Base-by-base conservation (phyloP, 2,113 vertebrate genomes). In the Oxyruncus cristatus region DNA sequence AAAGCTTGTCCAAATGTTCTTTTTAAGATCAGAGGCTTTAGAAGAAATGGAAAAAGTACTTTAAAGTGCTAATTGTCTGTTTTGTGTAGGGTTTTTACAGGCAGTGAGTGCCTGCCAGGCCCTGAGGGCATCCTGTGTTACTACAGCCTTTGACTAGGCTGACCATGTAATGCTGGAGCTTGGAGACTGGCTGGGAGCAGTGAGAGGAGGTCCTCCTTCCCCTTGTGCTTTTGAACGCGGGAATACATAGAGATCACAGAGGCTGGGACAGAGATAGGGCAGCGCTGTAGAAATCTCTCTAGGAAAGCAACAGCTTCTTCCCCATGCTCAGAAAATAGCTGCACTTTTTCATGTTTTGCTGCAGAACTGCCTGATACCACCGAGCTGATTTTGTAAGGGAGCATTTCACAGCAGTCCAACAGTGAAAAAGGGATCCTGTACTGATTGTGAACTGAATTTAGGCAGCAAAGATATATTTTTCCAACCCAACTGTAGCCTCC, bases 11-110 rank as follows among this genome's bases (percentile, higher is more conserved):
- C 79, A 87, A 95, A 85, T 42, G 50, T 72, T 92, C 62, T 94
- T 94, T 94, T 92, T 85, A 89, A 92, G 88, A 95, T 91, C 89
- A 96, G 79, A 95, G 85, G 35, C 41, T 95, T 94, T 59, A 42
- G 42, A 12, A 92, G 71, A 89, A 39, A 70, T 33, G 50, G 49
- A 16, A 71, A 79, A 95, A 77, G 35, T 49, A 87, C 84, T 94
- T 92, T 83, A 85, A 93, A 94, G 56, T 91, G 61, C 75, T 95
- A 96, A 94, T 74, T 75, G 35, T 89, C 74, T 85, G 55, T 46
- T 62, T 42, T 37, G 39, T 76, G 39, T 20, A 44, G 63, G 8
- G 37, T 41, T 93, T 96, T 89, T 70, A 81, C 66, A 73, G 55
- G 35, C 73, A 85, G 62, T 27, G 55, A 71, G 39, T 37, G 27